Evolutionary conservation across 2,888 invertebrate species (phyloP).

Genomic region (Kuschelorhynchus macadamiae): DNA sequence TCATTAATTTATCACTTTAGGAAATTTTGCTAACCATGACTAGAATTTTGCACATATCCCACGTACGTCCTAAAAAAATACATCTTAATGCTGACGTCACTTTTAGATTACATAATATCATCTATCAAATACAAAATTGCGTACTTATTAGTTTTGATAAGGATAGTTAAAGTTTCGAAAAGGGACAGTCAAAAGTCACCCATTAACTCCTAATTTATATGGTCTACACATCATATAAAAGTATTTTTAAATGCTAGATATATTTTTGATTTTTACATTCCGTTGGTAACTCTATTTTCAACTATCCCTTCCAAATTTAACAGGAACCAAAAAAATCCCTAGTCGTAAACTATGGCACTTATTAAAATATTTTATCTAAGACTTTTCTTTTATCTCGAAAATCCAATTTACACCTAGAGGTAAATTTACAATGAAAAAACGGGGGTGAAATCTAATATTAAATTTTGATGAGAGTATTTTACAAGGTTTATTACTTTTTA

Average conservation of each 20-base stretch:
- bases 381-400: slow-evolving; percentile 14
- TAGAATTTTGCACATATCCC: slow-evolving; percentile 49
- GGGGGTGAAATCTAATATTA: slow-evolving; percentile 28
- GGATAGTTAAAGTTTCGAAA: not conserved
- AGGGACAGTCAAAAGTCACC: not conserved
- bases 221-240: too few species aligned
- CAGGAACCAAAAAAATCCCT: slow-evolving; percentile 7
- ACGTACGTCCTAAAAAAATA: slow-evolving; percentile 45
- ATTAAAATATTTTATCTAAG: slow-evolving; percentile 28
- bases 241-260: not conserved
- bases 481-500: slow-evolving; percentile 31
- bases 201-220: too few species aligned
- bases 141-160: slow-evolving; percentile 18
- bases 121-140: slow-evolving; percentile 48
- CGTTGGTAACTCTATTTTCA: not conserved
- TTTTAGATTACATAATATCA: slow-evolving; percentile 27
- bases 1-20: slow-evolving; percentile 35
- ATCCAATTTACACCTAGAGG: slow-evolving; percentile 31
- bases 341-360: slow-evolving; percentile 44
- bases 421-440: slow-evolving; percentile 24
- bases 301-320: not conserved
- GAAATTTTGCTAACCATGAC: slow-evolving; percentile 46
- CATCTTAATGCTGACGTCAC: slow-evolving; percentile 30
- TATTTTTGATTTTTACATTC: slow-evolving; percentile 6
- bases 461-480: slow-evolving; percentile 36